Evolutionary conservation across 2,888 invertebrate genomes (phyloP), one percentile per base, ranked within the genome.

Genomic region (Fragum sueziense): DNA sequence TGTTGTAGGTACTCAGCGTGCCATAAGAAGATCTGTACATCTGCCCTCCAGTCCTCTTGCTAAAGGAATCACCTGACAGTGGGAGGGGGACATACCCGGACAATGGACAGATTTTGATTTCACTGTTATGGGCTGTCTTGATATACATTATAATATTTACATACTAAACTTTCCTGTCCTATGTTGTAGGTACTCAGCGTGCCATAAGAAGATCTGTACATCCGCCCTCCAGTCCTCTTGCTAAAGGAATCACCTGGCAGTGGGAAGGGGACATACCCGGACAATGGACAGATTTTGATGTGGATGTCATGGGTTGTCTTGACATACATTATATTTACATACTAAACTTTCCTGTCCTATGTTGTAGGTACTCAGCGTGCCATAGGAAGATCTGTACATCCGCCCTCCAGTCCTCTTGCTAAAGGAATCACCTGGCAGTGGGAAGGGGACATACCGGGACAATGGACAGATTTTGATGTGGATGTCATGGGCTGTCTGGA

Each of bases 391-490:
- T 95, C 96, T 92, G 96, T 96, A 92, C 97, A 97, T 93, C 95
- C 96, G 52, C 96, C 96, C 59, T 95, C 95, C 88, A 97, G 97
- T 67, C 96, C 97, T 61, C 96, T 96, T 33, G 97, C 96, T 0
- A 96, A 97, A 92, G 97, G 97, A 61, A 96, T 96, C 70, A 96
- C 96, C 91, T 98, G 98, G 97, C 97, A 97, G 93, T 97, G 97
- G 96, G 95, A 95, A 71, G 96, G 96, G 59, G 95, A 96, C 85
- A 94, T 94, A 29, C 94, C 94, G n/a, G 94, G 93, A 31, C 95
- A 96, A 86, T 96, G 96, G 96, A 95, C 96, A 90, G 95, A 95
- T 6, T 96, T 96, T 91, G 96, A 96, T 90, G 96, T 96, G 95
- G 96, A 96, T 52, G 89, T 92, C 0, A 89, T 91, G 2, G 70